Evolutionary conservation across 35 echinoderm and acorn worm genomes (phyloP).

Genomic region (Acanthaster planci): DNA sequence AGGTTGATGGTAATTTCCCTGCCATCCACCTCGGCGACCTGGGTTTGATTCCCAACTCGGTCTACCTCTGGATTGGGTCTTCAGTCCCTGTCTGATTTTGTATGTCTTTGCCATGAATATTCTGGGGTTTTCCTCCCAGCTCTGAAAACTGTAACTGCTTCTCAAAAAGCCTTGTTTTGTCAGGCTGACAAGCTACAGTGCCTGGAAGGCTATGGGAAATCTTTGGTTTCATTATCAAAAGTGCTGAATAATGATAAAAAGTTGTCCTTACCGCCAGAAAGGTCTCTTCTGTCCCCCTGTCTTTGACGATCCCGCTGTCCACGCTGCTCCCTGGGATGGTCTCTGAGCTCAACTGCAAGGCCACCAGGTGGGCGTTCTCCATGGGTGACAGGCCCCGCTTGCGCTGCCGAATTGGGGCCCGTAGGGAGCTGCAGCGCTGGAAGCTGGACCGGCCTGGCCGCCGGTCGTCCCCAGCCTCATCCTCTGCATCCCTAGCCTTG

Average conservation of each 20-base stretch:
- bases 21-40: too few species aligned
- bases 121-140: too few species aligned
- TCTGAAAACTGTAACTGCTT: too few species aligned
- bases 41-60: too few species aligned
- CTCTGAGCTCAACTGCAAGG: constrained; percentile 3
- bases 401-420: not conserved
- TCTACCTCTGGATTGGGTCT: too few species aligned
- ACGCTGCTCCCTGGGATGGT: constrained; percentile 14
- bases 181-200: too few species aligned
- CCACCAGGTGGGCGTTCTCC: constrained; percentile 14
- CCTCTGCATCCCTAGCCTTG: not conserved
- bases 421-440: not conserved
- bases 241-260: not conserved
- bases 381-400: constrained; percentile 2
- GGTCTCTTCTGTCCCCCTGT: not conserved
- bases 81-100: too few species aligned
- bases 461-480: not conserved
- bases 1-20: too few species aligned
- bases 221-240: too few species aligned
- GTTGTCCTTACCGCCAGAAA: not conserved
- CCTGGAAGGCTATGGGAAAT: too few species aligned
- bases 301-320: constrained; percentile 14
- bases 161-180: too few species aligned
- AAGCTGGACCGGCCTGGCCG: not conserved
- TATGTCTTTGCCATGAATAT: too few species aligned